Evolutionary conservation across 2,797 vertebrate species (phyloP).

Genomic region (Danio aesculapii): DNA sequence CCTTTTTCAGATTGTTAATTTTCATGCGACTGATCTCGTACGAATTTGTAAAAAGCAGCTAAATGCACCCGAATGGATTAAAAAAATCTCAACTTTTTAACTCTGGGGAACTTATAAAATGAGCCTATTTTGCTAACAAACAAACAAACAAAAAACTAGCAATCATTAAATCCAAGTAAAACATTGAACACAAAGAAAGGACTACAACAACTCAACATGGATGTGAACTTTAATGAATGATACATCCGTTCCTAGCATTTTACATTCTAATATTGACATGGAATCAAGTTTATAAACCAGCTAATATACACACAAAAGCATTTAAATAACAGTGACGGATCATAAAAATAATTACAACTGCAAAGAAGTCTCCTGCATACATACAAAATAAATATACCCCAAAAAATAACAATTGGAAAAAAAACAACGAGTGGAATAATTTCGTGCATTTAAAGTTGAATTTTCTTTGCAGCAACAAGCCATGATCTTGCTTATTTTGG

Average conservation of each 20-base stretch:
- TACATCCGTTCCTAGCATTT: slow-evolving; percentile 79
- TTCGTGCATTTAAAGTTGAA: slow-evolving; percentile 70
- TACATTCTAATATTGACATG: slow-evolving; percentile 78
- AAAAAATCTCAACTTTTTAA: too few species aligned
- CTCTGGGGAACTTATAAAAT: too few species aligned
- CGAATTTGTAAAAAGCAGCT: too few species aligned
- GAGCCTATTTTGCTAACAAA: too few species aligned
- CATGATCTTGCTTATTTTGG: slow-evolving; percentile 55
- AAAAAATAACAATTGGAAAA: slow-evolving; percentile 6
- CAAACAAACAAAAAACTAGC: background rate
- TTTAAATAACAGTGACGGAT: slow-evolving; percentile 72
- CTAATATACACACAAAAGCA: slow-evolving; percentile 76
- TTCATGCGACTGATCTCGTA: too few species aligned
- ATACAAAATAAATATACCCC: slow-evolving; percentile 56
- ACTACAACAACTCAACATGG: slow-evolving; percentile 35
- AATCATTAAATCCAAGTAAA: too few species aligned
- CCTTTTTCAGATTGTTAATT: too few species aligned
- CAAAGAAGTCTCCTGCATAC: slow-evolving; percentile 72
- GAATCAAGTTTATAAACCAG: slow-evolving; percentile 76
- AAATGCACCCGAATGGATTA: too few species aligned
- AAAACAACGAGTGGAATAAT: slow-evolving; percentile 75
- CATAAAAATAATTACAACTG: slow-evolving; percentile 72
- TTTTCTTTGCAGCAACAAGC: slow-evolving; percentile 74
- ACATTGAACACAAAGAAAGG: background rate
- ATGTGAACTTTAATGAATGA: slow-evolving; percentile 79